Base-by-base conservation (phyloP, 1,140 invertebrate species). In the Scaptomyza hsui region DNA sequence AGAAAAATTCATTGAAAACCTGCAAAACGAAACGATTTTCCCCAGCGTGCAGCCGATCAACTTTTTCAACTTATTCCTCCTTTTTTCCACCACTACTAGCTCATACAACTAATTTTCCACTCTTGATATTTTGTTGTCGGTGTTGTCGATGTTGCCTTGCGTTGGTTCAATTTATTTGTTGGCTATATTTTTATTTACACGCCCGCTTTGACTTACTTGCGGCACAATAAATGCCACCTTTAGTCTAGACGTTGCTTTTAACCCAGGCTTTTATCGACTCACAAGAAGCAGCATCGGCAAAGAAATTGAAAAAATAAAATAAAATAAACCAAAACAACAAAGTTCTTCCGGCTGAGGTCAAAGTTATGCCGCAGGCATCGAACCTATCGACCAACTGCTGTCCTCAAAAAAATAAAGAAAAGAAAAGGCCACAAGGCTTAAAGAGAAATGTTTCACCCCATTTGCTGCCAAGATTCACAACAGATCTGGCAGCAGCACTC, bases 161-260 rank as follows among this genome's bases (percentile, higher is more conserved):
- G 51, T 18, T 12, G 35, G 44, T 56, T 55, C 61, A 53, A 74
- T 81, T 80, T 81, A 77, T 81, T 63, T 77, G 59, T 61, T 60
- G 15, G 10, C 42, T 69, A 21, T 26, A 39, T 51, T 63, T 80
- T 64, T 64, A 75, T 82, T 83, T 85, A 72, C 72, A 79, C 75
- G 75, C 65, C 78, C 64, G 62, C 75, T 85, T 82, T 83, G 75
- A 83, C 65, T 75, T 79, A 73, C 64, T 71, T 57, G 67, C 52
- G 56, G 53, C 59, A 63, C 75, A 85, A 72, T 75, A 77, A 85
- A 75, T 83, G 80, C 69, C 75, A 79, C 72, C 74, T 69, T 44
- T 29, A 64, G 80, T 85, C 75, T 83, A 83, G 80, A 83, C 79
- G 56, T 60, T 63, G 68, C 57, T 61, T 71, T 45, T 57, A 60